Base-by-base conservation (phyloP, 2,113 vertebrate species). In the Sciurus niger region DNA sequence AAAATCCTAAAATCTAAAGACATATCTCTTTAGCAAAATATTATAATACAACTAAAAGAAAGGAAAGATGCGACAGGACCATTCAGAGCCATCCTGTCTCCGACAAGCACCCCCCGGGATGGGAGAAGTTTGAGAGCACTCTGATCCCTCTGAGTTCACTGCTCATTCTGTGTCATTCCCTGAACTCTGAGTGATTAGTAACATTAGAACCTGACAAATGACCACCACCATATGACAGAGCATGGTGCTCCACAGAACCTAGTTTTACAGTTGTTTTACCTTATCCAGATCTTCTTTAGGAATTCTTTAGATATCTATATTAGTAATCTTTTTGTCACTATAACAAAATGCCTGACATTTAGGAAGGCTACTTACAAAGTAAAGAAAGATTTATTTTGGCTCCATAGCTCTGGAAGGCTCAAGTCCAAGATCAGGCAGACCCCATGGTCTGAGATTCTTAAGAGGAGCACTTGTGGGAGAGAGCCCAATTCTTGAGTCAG, bases 1-100 rank as follows among this genome's bases (percentile, higher is more conserved):
- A 58, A 93, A 94, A 53, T 77, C 58, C 46, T 65, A 40, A 82
- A 70, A 3, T 93, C 87, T 79, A 79, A 88, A 91, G 34, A 58
- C 13, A 37, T 32, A 51, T 34, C 58, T 94, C 10, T 46, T 77
- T 89, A 80, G 70, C 40, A 84, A 89, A 88, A 37, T 40, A 95
- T 55, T 55, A 34, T 51, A 85, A 78, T 34, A 46, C 30, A 67
- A 17, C n/a, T 86, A 46, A 92, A 93, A 68, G 34, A 77, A 55
- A 93, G 11, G 60, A 89, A 94, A 85, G 25, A 16, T 60, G 3
- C 9, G 48, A 6, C 25, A 28, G 11, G 14, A 13, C 18, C 63
- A 30, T 24, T 73, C 30, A 73, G 22, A 67, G 22, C 32, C 65
- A 86, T 65, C 16, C 6, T 8, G 16, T 65, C 20, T 34, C 63